These are phyloP conservation scores for Terebella lapidaria DNA, from an alignment of 2,888 invertebrate genomes.

Conservation along the genomic window DNA sequence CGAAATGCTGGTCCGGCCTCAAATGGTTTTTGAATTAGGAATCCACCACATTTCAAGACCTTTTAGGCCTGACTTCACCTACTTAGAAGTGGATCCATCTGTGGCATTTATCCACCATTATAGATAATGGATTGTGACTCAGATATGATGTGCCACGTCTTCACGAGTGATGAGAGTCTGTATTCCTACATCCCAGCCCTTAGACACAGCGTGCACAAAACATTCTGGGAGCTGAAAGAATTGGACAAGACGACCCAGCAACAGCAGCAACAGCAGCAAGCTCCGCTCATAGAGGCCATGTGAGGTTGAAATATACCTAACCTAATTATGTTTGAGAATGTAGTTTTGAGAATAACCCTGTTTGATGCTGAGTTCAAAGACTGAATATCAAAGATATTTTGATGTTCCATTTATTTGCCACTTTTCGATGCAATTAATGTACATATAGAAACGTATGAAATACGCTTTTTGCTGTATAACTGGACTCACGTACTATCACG, in stretches of 20 bases:
- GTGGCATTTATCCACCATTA: slow-evolving; percentile 46
- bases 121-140: slow-evolving; percentile 40
- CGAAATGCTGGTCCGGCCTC: slow-evolving; percentile 49
- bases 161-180: slow-evolving; percentile 19
- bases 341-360: no score
- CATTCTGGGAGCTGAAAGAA: slow-evolving; percentile 23
- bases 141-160: slow-evolving; percentile 24
- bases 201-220: slow-evolving; percentile 21
- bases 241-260: neutral
- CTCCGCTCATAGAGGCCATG: no score
- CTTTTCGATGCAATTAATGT: no score
- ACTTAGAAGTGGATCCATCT: slow-evolving; percentile 28
- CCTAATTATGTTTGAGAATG: no score
- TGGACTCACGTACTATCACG: no score
- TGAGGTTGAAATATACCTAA: no score
- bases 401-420: no score
- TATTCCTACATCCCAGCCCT: slow-evolving; percentile 20
- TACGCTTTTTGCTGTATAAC: no score
- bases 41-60: slow-evolving; percentile 54
- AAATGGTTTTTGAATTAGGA: slow-evolving; percentile 52
- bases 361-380: no score
- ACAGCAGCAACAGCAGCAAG: no score
- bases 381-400: no score
- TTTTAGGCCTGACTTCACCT: slow-evolving; percentile 33
- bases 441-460: no score